phyloP scores from a whole-genome alignment of 2,113 vertebrate species.

The Melanotaenia duboulayi region DNA sequence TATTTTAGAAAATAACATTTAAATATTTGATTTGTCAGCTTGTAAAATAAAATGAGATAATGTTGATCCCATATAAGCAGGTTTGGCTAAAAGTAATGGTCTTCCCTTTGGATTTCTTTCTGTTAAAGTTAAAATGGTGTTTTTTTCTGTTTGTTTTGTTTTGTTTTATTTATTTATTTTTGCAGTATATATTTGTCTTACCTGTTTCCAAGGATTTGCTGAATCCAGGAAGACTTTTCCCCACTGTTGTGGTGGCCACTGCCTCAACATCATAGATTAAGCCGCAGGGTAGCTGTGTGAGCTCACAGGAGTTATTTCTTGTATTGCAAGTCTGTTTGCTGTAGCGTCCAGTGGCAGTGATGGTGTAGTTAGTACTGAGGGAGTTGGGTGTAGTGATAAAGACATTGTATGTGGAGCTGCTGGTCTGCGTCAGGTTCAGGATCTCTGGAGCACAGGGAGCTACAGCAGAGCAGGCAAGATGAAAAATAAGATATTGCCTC shows the following conservation, averaged over 20 bases:
- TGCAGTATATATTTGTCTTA: slow-evolving; percentile 42
- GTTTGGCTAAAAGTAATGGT: no score
- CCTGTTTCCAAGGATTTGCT: slow-evolving; percentile 89
- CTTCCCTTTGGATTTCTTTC: no score
- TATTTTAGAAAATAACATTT: not conserved
- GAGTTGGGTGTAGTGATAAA: slow-evolving; percentile 82
- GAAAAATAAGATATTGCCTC: not conserved
- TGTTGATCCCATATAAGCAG: no score
- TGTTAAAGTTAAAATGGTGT: no score
- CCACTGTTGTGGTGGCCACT: slow-evolving; percentile 81
- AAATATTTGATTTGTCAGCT: not conserved
- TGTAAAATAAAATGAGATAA: not conserved
- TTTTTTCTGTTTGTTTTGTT: no score
- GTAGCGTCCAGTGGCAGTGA: slow-evolving; percentile 74
- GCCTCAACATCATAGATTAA: slow-evolving; percentile 85
- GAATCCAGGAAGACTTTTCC: slow-evolving; percentile 90
- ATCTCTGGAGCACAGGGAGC: slow-evolving; percentile 93
- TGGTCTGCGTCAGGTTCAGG: slow-evolving; percentile 83
- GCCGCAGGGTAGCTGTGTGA: slow-evolving; percentile 87
- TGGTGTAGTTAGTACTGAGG: slow-evolving; percentile 80
- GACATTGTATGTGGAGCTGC: slow-evolving; percentile 78
- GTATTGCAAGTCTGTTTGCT: slow-evolving; percentile 78
- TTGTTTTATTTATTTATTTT: no score
- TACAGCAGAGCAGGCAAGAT: slow-evolving; percentile 62
- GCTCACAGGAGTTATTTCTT: slow-evolving; percentile 76